These are phyloP conservation scores for Aldrovandia affinis DNA, from an alignment of 2,797 vertebrate species.

Conservation along the genomic window DNA sequence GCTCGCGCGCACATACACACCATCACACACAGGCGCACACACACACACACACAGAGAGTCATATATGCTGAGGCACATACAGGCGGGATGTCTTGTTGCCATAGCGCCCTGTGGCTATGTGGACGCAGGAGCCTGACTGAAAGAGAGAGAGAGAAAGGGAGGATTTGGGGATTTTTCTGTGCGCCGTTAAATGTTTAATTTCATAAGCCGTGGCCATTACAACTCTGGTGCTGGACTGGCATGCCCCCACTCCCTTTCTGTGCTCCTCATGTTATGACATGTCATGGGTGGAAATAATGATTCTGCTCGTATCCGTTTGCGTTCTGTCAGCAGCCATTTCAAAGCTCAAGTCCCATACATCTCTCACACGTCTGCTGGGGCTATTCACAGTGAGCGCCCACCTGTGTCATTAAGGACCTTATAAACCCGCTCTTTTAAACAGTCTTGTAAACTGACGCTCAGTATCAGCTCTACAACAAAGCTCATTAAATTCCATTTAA, in stretches of 20 bases:
- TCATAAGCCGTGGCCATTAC: constrained; percentile 41
- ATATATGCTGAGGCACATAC: constrained; percentile 6
- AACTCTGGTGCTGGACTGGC: not conserved
- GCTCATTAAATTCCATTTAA: constrained; percentile 63
- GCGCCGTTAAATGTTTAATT: constrained; percentile 40
- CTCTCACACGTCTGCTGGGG: not conserved
- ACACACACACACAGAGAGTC: not conserved
- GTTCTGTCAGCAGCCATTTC: constrained; percentile 55
- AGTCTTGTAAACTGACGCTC: constrained; percentile 51
- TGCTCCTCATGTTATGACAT: constrained; percentile 48
- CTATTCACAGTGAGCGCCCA: not conserved
- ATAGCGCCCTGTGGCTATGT: constrained; percentile 59
- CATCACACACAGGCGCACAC: constrained; percentile 32
- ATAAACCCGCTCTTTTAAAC: constrained; percentile 44
- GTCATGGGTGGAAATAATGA: constrained; percentile 58
- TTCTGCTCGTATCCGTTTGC: constrained; percentile 50
- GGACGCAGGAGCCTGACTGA: constrained; percentile 44
- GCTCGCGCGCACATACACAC: constrained; percentile 39
- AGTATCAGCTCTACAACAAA: constrained; percentile 57
- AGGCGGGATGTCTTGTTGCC: constrained; percentile 48
- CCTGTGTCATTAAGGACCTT: constrained; percentile 26
- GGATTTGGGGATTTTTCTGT: constrained; percentile 46
- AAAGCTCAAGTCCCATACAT: constrained; percentile 41
- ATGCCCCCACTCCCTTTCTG: constrained; percentile 25
- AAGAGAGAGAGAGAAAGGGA: constrained; percentile 19